A percentile compares a stretch with the other conserved stretches of the same genome.
phyloP scores from a whole-genome alignment of 2,113 vertebrate genomes.

The Brienomyrus brachyistius region DNA sequence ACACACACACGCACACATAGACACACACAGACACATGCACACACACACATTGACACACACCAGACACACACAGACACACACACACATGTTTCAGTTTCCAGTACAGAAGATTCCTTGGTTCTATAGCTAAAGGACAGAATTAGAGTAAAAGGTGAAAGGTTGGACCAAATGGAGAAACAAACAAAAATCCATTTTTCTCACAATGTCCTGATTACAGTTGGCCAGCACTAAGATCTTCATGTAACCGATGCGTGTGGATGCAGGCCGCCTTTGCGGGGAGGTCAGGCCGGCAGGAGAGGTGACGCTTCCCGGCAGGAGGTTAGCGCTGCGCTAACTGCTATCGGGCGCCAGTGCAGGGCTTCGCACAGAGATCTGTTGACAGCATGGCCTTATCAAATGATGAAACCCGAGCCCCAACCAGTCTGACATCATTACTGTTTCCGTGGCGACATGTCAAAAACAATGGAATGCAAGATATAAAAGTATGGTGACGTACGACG shows the following conservation, averaged over 20 bases:
- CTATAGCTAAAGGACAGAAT: conserved; percentile 11
- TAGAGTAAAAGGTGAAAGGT: background rate
- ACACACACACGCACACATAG: too few relatives aligned
- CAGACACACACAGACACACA: background rate
- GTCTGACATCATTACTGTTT: background rate
- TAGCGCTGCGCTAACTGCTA: background rate
- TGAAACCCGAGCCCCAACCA: background rate
- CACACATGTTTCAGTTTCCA: conserved; percentile 13
- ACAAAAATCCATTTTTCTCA: background rate
- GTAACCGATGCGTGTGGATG: background rate
- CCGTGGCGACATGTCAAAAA: background rate
- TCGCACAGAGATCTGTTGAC: background rate
- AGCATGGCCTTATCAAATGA: background rate
- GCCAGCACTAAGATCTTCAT: too few relatives aligned
- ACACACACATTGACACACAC: too few relatives aligned
- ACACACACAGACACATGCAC: too few relatives aligned
- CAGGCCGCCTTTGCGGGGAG: background rate
- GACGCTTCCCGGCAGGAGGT: background rate
- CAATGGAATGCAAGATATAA: background rate
- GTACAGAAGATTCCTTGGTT: conserved; percentile 34
- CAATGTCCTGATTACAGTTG: background rate
- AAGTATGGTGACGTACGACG: background rate
- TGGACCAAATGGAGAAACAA: background rate
- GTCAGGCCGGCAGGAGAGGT: background rate
- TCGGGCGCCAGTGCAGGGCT: background rate